Conservation (phyloP, 2,113 vertebrate species). For the Cricetomys ansorgei region DNA sequence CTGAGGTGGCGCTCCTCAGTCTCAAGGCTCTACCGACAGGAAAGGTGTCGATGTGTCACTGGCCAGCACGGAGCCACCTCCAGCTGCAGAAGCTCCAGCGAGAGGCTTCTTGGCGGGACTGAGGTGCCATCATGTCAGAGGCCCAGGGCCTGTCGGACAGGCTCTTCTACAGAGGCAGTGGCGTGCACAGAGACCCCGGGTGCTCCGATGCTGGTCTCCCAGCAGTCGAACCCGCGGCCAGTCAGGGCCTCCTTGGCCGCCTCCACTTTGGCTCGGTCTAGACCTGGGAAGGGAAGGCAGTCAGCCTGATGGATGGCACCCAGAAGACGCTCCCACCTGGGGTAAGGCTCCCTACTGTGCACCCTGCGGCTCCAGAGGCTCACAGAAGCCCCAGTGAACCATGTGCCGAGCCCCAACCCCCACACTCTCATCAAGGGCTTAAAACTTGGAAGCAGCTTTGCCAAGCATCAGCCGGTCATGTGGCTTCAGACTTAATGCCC, state of each 20-base stretch:
- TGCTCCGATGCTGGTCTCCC: slow-evolving; percentile 95
- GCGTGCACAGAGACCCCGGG: slow-evolving; percentile 90
- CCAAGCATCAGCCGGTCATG: rapidly evolving
- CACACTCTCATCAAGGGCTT: not conserved
- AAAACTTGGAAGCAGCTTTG: not conserved
- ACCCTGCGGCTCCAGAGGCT: not conserved
- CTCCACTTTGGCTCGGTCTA: slow-evolving; percentile 87
- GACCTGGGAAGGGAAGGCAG: slow-evolving; percentile 87
- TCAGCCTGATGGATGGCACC: not conserved
- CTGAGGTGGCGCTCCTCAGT: not conserved
- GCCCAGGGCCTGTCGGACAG: slow-evolving; percentile 77
- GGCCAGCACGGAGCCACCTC: not conserved
- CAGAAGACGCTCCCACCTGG: not conserved
- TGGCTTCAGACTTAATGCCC: not conserved
- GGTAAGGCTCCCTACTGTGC: not conserved
- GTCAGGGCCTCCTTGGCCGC: slow-evolving; percentile 88
- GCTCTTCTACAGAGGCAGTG: slow-evolving; percentile 82
- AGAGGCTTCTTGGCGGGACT: not conserved
- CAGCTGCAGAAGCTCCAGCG: not conserved
- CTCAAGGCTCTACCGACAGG: not conserved
- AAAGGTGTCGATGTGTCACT: not conserved
- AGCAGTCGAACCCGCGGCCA: slow-evolving; percentile 94
- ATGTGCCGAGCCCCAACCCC: not conserved
- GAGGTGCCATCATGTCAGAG: slow-evolving; percentile 38
- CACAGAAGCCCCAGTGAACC: rapidly evolving